Evolutionary conservation across 2,888 invertebrate species (phyloP).

Genomic region (Latheticus oryzae): DNA sequence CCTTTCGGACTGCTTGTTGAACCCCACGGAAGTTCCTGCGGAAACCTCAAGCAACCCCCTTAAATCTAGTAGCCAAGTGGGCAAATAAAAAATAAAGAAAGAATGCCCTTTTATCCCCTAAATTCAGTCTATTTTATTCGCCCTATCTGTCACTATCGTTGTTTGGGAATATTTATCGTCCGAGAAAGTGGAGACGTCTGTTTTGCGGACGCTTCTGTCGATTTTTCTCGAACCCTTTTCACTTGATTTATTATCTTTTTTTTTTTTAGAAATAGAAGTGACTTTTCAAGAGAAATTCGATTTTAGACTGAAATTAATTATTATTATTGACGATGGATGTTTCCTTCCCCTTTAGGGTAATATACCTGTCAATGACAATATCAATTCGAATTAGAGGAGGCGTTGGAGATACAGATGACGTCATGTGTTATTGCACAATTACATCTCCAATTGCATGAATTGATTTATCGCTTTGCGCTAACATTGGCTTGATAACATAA

Average conservation of each 20-base stretch:
- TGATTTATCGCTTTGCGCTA: conserved; percentile 58
- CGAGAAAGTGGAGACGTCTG: conserved; percentile 48
- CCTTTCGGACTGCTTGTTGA: conserved; percentile 18
- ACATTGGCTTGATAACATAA: conserved; percentile 52
- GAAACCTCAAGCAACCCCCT: conserved; percentile 54
- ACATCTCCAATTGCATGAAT: conserved; percentile 62
- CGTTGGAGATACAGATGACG: conserved; percentile 43
- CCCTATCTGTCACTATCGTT: conserved; percentile 61
- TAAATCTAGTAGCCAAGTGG: conserved; percentile 60
- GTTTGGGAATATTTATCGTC: conserved; percentile 57
- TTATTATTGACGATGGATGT: conserved; percentile 2
- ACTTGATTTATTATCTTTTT: conserved; percentile 17
- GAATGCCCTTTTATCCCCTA: conserved; percentile 57
- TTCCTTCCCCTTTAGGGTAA: conserved; percentile 36
- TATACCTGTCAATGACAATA: conserved; percentile 61
- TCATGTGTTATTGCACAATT: conserved; percentile 61
- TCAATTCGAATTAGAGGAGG: conserved; percentile 60
- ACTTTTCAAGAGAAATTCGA: not conserved
- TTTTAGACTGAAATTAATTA: no score
- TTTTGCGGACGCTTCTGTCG: conserved; percentile 45
- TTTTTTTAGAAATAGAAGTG: conserved; percentile 26
- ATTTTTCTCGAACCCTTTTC: conserved; percentile 41
- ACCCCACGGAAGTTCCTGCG: conserved; percentile 35
- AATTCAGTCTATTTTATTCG: conserved; percentile 60
- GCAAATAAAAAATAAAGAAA: conserved; percentile 52